A percentile compares a stretch with the other conserved stretches of the same genome.
Conservation (phyloP, 2,113 vertebrate species). For the Narcine bancroftii region DNA sequence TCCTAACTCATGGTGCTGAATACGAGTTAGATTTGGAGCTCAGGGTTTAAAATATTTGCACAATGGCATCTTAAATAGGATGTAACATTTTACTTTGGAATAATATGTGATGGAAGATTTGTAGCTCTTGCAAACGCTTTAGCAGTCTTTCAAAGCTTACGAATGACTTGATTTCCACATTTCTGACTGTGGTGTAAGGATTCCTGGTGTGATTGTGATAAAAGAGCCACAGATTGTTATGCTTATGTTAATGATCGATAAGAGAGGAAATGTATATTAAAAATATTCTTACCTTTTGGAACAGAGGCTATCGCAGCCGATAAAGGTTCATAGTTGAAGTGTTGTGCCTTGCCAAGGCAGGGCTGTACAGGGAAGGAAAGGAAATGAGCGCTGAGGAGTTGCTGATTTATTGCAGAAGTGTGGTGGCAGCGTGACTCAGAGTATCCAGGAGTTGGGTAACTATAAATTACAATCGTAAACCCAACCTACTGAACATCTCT, state of each 20-base stretch:
- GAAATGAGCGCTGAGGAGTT: constrained; percentile 34
- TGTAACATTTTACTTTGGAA: not conserved
- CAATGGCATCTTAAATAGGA: not conserved
- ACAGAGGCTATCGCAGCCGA: not conserved
- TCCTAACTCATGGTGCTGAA: not conserved
- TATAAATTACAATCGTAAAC: constrained; percentile 10
- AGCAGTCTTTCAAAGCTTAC: not conserved
- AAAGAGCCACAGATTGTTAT: not conserved
- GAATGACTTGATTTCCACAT: not conserved
- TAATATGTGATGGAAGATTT: not conserved
- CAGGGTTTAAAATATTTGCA: constrained; percentile 11
- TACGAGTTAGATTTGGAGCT: not conserved
- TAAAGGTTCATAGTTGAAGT: constrained; percentile 1
- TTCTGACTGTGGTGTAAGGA: not conserved
- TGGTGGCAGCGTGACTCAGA: constrained; percentile 29
- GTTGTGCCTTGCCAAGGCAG: not conserved
- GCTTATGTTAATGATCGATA: not conserved
- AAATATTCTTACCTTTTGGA: constrained; percentile 17
- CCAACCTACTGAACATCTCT: constrained; percentile 5
- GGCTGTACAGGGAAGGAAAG: constrained; percentile 27
- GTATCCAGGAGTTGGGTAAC: constrained; percentile 16
- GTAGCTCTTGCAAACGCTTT: constrained; percentile 43
- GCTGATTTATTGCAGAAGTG: constrained; percentile 32
- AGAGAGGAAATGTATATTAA: not conserved
- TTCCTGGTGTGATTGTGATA: not conserved